Base-by-base conservation (phyloP, 1,140 invertebrate species). In the Berghia stephanieae region DNA sequence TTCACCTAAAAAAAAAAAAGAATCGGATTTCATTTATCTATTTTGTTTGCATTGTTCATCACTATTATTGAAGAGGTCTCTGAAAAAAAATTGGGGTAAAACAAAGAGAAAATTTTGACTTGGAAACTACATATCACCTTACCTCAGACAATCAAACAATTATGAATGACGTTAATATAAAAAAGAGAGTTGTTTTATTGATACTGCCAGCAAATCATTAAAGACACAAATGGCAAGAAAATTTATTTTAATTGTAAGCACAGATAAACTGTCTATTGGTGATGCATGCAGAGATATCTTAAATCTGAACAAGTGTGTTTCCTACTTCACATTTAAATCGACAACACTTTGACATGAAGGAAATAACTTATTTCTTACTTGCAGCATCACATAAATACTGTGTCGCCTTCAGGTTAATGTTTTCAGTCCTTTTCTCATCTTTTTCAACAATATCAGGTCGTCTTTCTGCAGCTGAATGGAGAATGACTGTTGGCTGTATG, bases 401-500 rank as follows among this genome's bases (percentile, higher is more conserved):
- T 24, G 91, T 90, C 18, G 87, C 87, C 44, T 82, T 81, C 24
- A 92, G 89, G 86, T 92, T 92, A 0, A 92, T 79, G 43, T 83
- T 79, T 13, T 83, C 77, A 10, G 90, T 88, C 27, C 79, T 83
- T 27, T 90, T 89, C 72, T 86, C 86, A 68, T 91, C 80, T 46
- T 86, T 88, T 74, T 92, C 91, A 16, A 92, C 91, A 81, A 88
- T 86, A 83, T 92, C 91, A 13, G 91, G 91, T 69, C 86, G 88
- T 67, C 91, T 85, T 68, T 92, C 88, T 57, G 92, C 92, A 52
- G 92, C 92, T 83, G 87, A 86, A 82, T 92, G 92, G 66, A 92
- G 87, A 43, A 92, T 88, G 27, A 91, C 77, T 68, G 87, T 74
- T 36, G 92, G 92, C 87, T 90, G 82, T 69, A 86, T n/a, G n/a